Conservation (phyloP, 2,113 vertebrate species). For the Amblyornis subalaris region DNA sequence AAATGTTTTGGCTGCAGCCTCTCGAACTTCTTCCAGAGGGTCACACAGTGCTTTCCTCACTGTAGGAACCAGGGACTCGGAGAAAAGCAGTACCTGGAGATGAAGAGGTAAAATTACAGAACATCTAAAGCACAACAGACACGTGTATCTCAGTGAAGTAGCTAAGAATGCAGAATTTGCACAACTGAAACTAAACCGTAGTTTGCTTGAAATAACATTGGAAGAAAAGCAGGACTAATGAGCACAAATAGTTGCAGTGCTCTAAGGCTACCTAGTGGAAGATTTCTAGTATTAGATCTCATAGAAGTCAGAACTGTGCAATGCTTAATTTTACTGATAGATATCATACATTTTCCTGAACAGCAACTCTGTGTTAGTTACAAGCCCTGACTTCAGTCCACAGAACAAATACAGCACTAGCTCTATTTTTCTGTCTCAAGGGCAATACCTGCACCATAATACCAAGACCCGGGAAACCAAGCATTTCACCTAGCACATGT, state of each 20-base stretch:
- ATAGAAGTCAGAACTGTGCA: background rate
- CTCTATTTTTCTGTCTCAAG: background rate
- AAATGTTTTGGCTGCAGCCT: conserved; percentile 97
- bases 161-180: background rate
- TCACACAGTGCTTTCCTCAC: conserved; percentile 95
- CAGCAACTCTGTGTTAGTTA: background rate
- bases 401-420: background rate
- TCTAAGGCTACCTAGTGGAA: background rate
- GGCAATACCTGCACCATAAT: background rate
- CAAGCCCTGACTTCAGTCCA: background rate
- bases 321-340: background rate
- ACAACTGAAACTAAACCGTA: background rate
- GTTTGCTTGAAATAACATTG: background rate
- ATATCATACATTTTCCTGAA: background rate
- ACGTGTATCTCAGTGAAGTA: rapidly evolving
- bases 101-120: background rate
- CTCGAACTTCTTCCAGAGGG: conserved; percentile 92
- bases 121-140: background rate
- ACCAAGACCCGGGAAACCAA: background rate
- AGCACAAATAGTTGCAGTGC: background rate
- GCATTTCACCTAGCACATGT: background rate
- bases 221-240: background rate
- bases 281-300: background rate
- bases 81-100: conserved; percentile 91
- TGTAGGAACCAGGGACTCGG: conserved; percentile 93